Base-by-base conservation (phyloP, 2,797 vertebrate genomes). In the Gambusia yucatana region DNA sequence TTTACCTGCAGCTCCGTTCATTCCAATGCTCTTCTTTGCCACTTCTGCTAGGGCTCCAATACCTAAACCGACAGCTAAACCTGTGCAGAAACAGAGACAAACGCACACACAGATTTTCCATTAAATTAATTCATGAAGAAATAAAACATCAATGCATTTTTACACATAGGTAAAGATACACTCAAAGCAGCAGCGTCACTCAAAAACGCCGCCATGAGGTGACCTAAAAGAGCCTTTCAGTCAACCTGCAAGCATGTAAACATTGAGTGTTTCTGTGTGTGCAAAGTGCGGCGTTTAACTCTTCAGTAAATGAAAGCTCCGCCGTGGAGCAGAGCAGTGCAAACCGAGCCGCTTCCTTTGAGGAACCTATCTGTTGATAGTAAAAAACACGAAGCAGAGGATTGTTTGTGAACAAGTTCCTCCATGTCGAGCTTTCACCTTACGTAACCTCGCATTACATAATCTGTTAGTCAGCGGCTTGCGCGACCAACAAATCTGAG, bases 21-120 rank as follows among this genome's bases (percentile, higher is more conserved):
- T 65, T 77, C 97, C 93, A 59, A 99, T 96, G 83, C 96, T 97
- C 94, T 99, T 99, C 95, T 99, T 99, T 11, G 98, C 98, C 1
- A 99, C 97, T 91, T 99, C 98, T 16, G 98, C 98, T 77, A 99
- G 82, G 0, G 98, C 98, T 57, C 98, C 98, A 3, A 99, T 95
- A 73, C 98, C 98, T 92, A 99, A 95, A 73, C 98, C 97, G 63
- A 99, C 97, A 6, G 98, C 98, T 11, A 99, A 92, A 75, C 98
- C 98, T 99, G 93, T 52, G 84, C 67, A 79, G 30, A 84, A 61
- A 83, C 30, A 90, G 6, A 13, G n/a, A 70, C 10, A 9, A 2
- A 10, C 41, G 2, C 41, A 43, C 41, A 43, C 13, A 46, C 13
- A 46, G n/a, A 6, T 25, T 28, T 11, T 46, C 67, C 22, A 57